Conservation (phyloP, 2,797 vertebrate genomes). For the Enteromius thamalakanensis region DNA sequence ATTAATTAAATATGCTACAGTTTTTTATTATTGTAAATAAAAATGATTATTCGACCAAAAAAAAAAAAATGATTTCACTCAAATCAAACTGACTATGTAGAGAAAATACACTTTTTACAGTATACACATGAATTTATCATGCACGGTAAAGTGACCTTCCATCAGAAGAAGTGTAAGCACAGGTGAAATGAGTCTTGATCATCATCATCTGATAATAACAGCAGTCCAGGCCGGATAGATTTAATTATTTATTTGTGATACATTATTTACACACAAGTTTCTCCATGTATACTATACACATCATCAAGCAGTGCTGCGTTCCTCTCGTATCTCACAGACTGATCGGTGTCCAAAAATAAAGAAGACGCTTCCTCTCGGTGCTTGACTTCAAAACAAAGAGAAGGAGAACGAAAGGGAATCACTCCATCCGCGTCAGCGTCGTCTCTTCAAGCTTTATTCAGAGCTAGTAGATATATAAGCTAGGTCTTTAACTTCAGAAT, state of each 20-base stretch:
- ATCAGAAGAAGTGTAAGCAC: not conserved
- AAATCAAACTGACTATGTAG: not conserved
- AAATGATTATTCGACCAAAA: too few species aligned
- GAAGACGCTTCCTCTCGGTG: conserved; percentile 46
- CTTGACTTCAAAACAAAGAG: conserved; percentile 43
- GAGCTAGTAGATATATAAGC: conserved; percentile 47
- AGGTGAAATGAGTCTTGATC: not conserved
- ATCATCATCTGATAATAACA: conserved; percentile 19
- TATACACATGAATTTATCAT: not conserved
- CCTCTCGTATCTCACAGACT: conserved; percentile 48
- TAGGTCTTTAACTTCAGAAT: conserved; percentile 49
- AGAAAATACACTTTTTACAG: not conserved
- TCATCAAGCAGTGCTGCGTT: conserved; percentile 57
- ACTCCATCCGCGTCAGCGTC: not conserved
- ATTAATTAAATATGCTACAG: not conserved
- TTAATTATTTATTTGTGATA: conserved; percentile 62
- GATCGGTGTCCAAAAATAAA: conserved; percentile 57
- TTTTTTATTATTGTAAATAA: too few species aligned
- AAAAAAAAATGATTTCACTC: not conserved
- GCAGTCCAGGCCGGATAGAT: conserved; percentile 33
- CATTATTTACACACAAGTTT: conserved; percentile 62
- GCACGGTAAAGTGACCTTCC: not conserved
- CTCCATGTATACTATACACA: conserved; percentile 57
- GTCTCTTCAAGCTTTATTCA: conserved; percentile 40
- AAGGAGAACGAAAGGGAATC: conserved; percentile 37